Evolutionary conservation across 2,113 vertebrate species (phyloP).

Genomic region (Galeopterus variegatus): DNA sequence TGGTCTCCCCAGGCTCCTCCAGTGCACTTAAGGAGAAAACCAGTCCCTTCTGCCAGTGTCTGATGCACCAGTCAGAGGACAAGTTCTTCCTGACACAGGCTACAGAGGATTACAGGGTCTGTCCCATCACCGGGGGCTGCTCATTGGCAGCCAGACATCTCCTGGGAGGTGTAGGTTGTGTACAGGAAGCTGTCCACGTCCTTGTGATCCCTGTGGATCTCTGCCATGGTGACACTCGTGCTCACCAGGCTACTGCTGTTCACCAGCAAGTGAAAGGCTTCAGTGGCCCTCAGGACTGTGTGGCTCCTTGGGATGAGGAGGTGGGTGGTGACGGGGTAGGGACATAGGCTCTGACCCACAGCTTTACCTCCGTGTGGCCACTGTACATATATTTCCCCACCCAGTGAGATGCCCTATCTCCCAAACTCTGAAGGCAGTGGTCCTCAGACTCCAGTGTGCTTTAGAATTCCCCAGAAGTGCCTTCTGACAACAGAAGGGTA

Average conservation of each 20-base stretch:
- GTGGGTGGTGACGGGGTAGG: neutral
- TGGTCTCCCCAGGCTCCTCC: neutral
- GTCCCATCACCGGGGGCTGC: neutral
- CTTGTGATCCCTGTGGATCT: conserved; percentile 94
- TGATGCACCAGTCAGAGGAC: neutral
- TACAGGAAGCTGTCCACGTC: conserved; percentile 96
- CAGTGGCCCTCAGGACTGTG: conserved; percentile 93
- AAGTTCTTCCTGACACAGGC: neutral
- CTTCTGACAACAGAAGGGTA: no score
- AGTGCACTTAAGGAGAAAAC: neutral
- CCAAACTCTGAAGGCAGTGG: no score
- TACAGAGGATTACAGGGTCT: conserved; percentile 71
- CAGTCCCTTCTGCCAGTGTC: neutral
- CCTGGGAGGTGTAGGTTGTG: conserved; percentile 96
- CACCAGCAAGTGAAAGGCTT: conserved; percentile 95
- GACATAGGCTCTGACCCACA: no score
- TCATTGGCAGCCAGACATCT: conserved; percentile 92
- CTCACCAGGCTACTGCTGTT: conserved; percentile 90
- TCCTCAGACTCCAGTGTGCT: no score
- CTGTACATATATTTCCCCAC: no score
- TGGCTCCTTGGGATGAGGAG: conserved; percentile 89
- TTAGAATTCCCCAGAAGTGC: no score
- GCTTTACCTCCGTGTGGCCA: no score
- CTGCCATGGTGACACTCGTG: conserved; percentile 91
- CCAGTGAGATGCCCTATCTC: no score